Conservation (phyloP, 2,888 invertebrate genomes). For the Limnephilus lunatus region DNA sequence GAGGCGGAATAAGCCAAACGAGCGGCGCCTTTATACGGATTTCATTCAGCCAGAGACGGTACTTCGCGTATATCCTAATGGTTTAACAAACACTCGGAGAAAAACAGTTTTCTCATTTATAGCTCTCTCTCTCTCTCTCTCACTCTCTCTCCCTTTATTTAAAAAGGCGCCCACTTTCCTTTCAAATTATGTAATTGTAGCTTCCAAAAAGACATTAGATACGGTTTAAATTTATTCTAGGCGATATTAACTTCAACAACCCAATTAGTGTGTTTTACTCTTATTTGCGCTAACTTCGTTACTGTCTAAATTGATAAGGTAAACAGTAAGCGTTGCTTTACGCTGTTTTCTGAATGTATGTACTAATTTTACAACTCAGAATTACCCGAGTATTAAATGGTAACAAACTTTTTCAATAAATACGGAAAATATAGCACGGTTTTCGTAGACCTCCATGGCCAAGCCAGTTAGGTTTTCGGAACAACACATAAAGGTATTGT, state of each 20-base stretch:
- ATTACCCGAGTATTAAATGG: not conserved
- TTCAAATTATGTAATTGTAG: constrained; percentile 45
- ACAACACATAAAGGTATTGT: too few relatives aligned
- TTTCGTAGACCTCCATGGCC: too few relatives aligned
- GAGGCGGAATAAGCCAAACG: constrained; percentile 53
- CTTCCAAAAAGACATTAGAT: constrained; percentile 36
- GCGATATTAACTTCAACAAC: not conserved
- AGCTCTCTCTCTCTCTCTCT: constrained; percentile 20
- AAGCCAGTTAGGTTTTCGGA: too few relatives aligned
- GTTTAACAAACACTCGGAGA: constrained; percentile 48
- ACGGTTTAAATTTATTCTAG: constrained; percentile 34
- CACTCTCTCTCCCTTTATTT: constrained; percentile 39
- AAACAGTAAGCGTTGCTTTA: not conserved
- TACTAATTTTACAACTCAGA: not conserved
- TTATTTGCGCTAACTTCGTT: not conserved
- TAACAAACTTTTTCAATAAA: too few relatives aligned
- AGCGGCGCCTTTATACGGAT: constrained; percentile 55
- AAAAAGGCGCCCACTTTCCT: constrained; percentile 40
- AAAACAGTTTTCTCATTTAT: constrained; percentile 46
- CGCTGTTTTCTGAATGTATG: not conserved
- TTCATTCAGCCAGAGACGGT: constrained; percentile 50
- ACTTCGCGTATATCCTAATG: constrained; percentile 41
- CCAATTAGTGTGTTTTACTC: constrained; percentile 9
- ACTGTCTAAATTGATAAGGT: not conserved
- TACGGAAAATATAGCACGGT: too few relatives aligned